phyloP scores from a whole-genome alignment of 1,140 invertebrate species.

The Oscheius sp. region DNA sequence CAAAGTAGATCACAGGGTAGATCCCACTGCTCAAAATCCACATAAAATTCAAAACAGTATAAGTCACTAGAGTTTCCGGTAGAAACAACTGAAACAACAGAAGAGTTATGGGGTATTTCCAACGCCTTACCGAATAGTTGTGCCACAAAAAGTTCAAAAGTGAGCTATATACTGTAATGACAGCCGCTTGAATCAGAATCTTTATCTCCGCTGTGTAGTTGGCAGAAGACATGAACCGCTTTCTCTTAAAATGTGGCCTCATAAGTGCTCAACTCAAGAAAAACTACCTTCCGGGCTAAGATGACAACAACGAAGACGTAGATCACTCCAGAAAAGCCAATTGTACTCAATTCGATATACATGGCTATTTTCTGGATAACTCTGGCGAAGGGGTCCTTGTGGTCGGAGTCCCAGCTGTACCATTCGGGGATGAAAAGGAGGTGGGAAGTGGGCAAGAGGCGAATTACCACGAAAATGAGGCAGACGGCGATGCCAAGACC shows the following conservation, averaged over 20 bases:
- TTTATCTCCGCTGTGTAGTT: slow-evolving; percentile 43
- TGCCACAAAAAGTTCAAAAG: slow-evolving; percentile 39
- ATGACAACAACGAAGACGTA: slow-evolving; percentile 42
- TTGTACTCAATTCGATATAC: slow-evolving; percentile 49
- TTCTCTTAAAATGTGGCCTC: slow-evolving; percentile 19
- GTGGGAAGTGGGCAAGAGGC: not conserved
- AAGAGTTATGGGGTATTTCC: too few relatives aligned
- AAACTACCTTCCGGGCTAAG: slow-evolving; percentile 42
- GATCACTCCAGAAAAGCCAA: slow-evolving; percentile 42
- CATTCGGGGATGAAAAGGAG: too few relatives aligned
- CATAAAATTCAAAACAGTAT: too few relatives aligned
- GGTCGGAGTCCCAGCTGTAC: slow-evolving; percentile 50
- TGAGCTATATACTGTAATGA: slow-evolving; percentile 48
- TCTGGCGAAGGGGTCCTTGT: slow-evolving; percentile 16
- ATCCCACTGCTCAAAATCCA: too few relatives aligned
- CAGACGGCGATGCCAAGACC: not conserved
- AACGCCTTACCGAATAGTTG: too few relatives aligned
- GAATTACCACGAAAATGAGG: not conserved
- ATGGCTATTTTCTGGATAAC: slow-evolving; percentile 44
- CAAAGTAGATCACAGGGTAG: too few relatives aligned
- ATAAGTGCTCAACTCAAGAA: not conserved
- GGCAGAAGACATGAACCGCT: slow-evolving; percentile 26
- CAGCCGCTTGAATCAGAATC: slow-evolving; percentile 48
- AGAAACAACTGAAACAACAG: slow-evolving; percentile 44
- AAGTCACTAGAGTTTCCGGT: slow-evolving; percentile 42